These are phyloP conservation scores for Henicopernis longicauda DNA, from an alignment of 2,113 vertebrate species.

Conservation along the genomic window DNA sequence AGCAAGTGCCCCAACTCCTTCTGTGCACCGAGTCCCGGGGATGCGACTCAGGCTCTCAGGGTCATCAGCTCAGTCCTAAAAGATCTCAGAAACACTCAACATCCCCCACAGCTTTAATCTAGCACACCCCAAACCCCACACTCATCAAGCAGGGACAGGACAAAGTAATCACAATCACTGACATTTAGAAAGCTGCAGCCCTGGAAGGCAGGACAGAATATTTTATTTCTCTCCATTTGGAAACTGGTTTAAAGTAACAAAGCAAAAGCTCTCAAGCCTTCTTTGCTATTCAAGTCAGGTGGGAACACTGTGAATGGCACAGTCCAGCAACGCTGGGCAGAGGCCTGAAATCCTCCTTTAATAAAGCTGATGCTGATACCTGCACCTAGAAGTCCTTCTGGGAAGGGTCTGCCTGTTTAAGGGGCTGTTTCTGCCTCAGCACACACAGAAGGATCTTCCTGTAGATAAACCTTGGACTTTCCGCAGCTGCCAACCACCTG, in stretches of 20 bases:
- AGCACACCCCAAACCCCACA: accelerated
- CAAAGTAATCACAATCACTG: neutral
- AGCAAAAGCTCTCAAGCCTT: neutral
- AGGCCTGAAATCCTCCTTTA: neutral
- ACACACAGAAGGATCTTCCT: neutral
- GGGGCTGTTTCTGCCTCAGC: neutral
- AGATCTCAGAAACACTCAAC: neutral
- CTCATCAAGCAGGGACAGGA: neutral
- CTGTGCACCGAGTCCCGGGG: accelerated
- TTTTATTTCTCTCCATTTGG: neutral
- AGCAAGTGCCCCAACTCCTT: neutral
- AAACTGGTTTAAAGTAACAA: neutral
- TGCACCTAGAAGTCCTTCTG: neutral
- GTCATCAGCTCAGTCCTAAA: neutral
- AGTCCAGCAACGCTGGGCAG: neutral
- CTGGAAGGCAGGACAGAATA: neutral
- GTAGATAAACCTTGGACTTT: neutral
- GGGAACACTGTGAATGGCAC: neutral
- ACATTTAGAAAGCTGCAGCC: neutral
- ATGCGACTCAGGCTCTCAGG: accelerated
- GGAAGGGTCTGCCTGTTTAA: neutral
- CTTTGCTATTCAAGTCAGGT: accelerated
- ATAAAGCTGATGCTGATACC: neutral
- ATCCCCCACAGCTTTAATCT: neutral
- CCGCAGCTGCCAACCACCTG: neutral